Percentiles rank a stretch among this genome's conserved stretches.
phyloP scores from a whole-genome alignment of 2,888 invertebrate genomes.

The Lasioglossum leucozonium region DNA sequence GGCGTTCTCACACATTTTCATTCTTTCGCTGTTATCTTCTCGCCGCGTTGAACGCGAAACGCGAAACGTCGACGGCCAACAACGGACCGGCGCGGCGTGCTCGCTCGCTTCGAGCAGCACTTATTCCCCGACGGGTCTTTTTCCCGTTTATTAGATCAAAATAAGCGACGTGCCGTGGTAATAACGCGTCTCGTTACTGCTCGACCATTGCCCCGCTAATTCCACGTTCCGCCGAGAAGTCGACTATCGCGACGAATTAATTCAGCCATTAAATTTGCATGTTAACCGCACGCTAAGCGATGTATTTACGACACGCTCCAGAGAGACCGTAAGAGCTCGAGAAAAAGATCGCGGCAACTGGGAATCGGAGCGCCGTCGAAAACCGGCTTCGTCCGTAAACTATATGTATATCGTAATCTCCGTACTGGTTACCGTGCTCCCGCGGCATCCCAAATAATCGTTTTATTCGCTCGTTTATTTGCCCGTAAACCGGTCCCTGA shows the following conservation, averaged over 20 bases:
- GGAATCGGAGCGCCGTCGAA: slow-evolving; percentile 13
- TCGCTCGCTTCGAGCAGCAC: neutral
- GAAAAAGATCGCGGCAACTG: slow-evolving; percentile 5
- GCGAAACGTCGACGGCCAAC: neutral
- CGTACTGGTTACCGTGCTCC: slow-evolving; percentile 16
- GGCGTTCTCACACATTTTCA: slow-evolving; percentile 32
- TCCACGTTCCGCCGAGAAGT: neutral
- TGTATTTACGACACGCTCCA: slow-evolving; percentile 18
- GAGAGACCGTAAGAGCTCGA: neutral
- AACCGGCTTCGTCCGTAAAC: slow-evolving; percentile 37
- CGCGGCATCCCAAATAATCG: neutral
- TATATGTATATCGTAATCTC: slow-evolving; percentile 25
- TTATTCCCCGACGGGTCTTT: neutral
- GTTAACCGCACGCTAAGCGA: slow-evolving; percentile 11
- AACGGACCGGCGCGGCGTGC: neutral
- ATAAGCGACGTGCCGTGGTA: neutral
- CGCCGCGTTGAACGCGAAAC: neutral
- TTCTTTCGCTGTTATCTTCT: neutral
- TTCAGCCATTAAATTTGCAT: slow-evolving; percentile 36
- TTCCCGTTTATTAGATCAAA: neutral
- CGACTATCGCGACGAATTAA: slow-evolving; percentile 28
- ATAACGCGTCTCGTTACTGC: neutral
- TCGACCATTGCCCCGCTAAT: neutral
- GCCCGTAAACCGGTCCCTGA: neutral
- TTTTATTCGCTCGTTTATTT: neutral